phyloP scores from a whole-genome alignment of 2,888 invertebrate genomes.

The Byasa hedistus region DNA sequence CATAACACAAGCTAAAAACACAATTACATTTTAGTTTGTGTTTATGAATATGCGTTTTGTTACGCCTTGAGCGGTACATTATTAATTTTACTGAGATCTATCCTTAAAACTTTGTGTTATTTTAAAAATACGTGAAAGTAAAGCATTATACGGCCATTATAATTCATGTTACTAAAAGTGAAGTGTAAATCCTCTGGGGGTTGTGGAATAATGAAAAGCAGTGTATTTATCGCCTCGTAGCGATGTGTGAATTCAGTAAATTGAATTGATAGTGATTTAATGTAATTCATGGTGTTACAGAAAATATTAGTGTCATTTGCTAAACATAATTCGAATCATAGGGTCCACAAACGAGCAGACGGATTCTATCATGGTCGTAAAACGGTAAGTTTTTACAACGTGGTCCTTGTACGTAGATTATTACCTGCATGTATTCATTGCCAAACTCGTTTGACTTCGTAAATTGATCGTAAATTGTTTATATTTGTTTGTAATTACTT shows the following conservation, averaged over 20 bases:
- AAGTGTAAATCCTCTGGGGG: constrained; percentile 63
- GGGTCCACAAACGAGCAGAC: constrained; percentile 79
- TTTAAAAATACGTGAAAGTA: constrained; percentile 39
- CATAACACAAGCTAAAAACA: constrained; percentile 40
- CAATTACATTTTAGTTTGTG: constrained; percentile 55
- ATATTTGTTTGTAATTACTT: not conserved
- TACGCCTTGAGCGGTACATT: constrained; percentile 41
- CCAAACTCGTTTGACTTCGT: constrained; percentile 10
- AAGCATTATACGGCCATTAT: constrained; percentile 33
- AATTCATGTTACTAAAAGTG: constrained; percentile 65
- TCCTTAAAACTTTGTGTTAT: constrained; percentile 36
- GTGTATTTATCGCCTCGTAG: constrained; percentile 74
- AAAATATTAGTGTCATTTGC: constrained; percentile 68
- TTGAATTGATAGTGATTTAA: constrained; percentile 72
- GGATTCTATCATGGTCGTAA: constrained; percentile 81
- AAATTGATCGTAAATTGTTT: constrained; percentile 7
- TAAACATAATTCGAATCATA: constrained; percentile 76
- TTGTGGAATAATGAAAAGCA: constrained; percentile 66
- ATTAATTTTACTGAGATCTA: constrained; percentile 37
- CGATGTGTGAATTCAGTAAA: constrained; percentile 72
- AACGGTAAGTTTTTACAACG: constrained; percentile 67
- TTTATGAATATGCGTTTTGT: constrained; percentile 64
- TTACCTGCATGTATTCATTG: constrained; percentile 6
- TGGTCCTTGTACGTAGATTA: constrained; percentile 32
- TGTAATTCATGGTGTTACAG: constrained; percentile 76